Evolutionary conservation across 2,113 vertebrate species (phyloP), one percentile per base, ranked within the genome.

Genomic region (Cyanoliseus patagonus): DNA sequence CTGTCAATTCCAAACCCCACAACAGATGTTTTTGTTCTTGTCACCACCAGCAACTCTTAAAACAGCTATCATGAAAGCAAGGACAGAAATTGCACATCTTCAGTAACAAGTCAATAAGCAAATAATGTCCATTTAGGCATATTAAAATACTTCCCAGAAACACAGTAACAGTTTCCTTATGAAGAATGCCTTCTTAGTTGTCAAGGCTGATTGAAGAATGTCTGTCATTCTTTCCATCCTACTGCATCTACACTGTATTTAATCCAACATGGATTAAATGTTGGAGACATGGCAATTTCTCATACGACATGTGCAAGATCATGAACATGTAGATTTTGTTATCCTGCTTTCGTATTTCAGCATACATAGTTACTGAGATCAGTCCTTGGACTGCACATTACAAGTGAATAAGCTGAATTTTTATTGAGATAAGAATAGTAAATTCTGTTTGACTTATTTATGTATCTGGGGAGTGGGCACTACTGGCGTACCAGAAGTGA

Each of bases 1-100:
- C 52, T 59, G 52, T 57, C 92, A 91, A 14, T 81, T 96, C 68
- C 57, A 82, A 53, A 63, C 79, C 87, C 44, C 27, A 83, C 11
- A 61, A 70, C 44, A 83, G 66, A 94, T 46, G 28, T 75, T 86
- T 83, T 85, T 47, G 42, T 86, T 41, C 37, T 73, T 83, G 67
- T 89, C 37, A 67, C 67, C 57, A 61, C 14, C 49, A 88, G 73
- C 3, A 3, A 44, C 37, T 86, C 76, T 73, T 80, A 74, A 5
- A 62, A 30, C 28, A 85, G 49, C 44, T 93, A 85, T 37, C 70
- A 55, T 7, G 74, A 86, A 90, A 64, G 44, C 28, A 90, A 89
- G 57, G 41, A 78, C 30, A 75, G 85, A 82, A 94, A 84, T 27
- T 78, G 31, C 61, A 62, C 33, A 69, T 33, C 25, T 55, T 73